Base-by-base conservation (phyloP, 2,113 vertebrate species). In the Leptodactylus fuscus region DNA sequence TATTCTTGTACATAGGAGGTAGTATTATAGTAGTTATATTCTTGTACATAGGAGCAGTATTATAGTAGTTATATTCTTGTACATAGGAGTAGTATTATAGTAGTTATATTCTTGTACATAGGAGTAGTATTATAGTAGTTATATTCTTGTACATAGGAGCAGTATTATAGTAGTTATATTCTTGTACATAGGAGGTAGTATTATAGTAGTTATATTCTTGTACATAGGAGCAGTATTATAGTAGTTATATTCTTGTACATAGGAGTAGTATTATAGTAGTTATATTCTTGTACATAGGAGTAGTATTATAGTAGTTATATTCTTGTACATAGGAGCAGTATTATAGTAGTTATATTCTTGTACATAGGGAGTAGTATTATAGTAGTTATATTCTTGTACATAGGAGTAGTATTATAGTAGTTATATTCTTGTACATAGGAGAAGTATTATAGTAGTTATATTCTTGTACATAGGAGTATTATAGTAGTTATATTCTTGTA, bases 281-380 rank as follows among this genome's bases (percentile, higher is more conserved):
- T 58, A 58, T 58, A 53, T 20, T 53, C 51, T 53, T 20, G 16
- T 58, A 58, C 55, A 58, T 24, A 58, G 55, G 22, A 7, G 55
- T 1, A 13, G 58, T 27, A 2, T 60, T 67, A 67, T 34, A 67
- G 62, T 67, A 67, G 29, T 58, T 58, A 58, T 58, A 58, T 58
- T 58, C 53, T 24, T n/a, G 53, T 58, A 58, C 5, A 58, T 58
- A 58, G 53, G 53, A 7, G 53, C 53, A 58, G 53, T 58, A 58
- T 58, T 58, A 58, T 58, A 58, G 53, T 58, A 24, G 53, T 67
- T 67, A 67, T 62, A 29, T 62, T 62, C 24, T 29, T 62, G 58
- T 62, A 62, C 8, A 62, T 62, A 62, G 58, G 58, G 12, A 5
- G 53, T n/a, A 58, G 55, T 58, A 58, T 58, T 58, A 58, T 24